Conservation (phyloP, 53 echinoderm and acorn worm species). For the Zoroaster sp. region DNA sequence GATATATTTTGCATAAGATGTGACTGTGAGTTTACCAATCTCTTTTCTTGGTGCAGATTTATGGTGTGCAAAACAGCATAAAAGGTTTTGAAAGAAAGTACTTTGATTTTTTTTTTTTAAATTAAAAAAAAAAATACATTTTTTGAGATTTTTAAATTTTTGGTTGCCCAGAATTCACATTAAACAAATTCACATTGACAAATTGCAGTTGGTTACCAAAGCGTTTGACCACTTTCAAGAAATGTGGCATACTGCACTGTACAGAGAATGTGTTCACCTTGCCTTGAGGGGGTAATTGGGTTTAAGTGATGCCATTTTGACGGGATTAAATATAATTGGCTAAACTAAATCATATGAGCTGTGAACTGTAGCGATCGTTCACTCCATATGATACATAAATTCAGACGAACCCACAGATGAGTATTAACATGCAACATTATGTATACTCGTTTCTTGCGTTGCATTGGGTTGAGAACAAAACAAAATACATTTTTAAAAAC, state of each 20-base stretch:
- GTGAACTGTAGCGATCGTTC: neutral
- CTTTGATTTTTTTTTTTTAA: too few relatives aligned
- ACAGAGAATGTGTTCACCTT: neutral
- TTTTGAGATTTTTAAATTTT: too few relatives aligned
- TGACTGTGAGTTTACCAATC: too few relatives aligned
- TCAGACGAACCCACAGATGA: neutral
- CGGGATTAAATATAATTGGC: slow-evolving; percentile 7
- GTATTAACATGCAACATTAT: too few relatives aligned
- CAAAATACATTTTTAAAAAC: neutral
- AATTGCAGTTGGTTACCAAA: neutral
- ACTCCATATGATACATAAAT: neutral
- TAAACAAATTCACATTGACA: neutral
- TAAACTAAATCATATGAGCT: neutral
- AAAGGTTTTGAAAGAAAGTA: too few relatives aligned
- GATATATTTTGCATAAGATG: too few relatives aligned
- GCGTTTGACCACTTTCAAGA: neutral
- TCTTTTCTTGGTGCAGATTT: too few relatives aligned
- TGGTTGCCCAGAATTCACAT: too few relatives aligned
- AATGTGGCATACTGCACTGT: too few relatives aligned
- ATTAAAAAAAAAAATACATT: too few relatives aligned
- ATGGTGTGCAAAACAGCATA: too few relatives aligned
- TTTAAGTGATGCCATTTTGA: neutral
- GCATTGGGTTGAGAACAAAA: neutral
- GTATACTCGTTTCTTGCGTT: too few relatives aligned
- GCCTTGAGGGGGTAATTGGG: neutral